These are phyloP conservation scores for Cephus nigrinus DNA, from an alignment of 2,888 invertebrate species.

Conservation along the genomic window DNA sequence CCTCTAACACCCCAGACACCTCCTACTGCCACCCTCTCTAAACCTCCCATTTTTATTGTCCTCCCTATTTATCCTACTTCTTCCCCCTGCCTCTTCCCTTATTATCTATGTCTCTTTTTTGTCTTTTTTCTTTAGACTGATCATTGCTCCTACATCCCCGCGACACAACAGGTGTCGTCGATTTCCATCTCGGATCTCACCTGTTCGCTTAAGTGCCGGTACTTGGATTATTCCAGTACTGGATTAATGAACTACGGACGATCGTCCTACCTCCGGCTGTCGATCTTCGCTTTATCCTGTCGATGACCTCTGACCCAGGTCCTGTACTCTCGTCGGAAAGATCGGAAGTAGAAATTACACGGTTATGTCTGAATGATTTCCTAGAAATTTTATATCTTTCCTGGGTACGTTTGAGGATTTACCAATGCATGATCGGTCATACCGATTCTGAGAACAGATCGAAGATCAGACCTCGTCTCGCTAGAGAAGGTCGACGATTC, in stretches of 20 bases:
- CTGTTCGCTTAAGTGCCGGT: neutral
- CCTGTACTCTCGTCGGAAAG: neutral
- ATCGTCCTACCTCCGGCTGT: neutral
- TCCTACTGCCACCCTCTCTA: neutral
- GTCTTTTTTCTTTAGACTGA: neutral
- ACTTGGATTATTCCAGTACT: neutral
- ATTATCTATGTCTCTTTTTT: slow-evolving; percentile 18
- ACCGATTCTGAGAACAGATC: neutral
- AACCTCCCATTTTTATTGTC: neutral
- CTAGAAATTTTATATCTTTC: neutral
- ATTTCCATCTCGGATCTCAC: neutral
- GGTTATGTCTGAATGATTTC: neutral
- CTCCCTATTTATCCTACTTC: slow-evolving; percentile 18
- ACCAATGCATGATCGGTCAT: neutral
- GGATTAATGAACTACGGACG: neutral
- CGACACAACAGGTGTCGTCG: slow-evolving; percentile 21
- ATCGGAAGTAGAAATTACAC: neutral
- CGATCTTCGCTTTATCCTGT: neutral
- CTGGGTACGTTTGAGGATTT: neutral
- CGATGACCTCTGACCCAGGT: neutral
- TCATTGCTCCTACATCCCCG: neutral
- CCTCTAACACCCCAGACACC: neutral
- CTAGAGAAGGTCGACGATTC: neutral
- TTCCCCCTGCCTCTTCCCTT: neutral
- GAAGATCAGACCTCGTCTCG: neutral